Evolutionary conservation across 1,140 invertebrate species (phyloP).

Genomic region (Ceratosolen solmsi): DNA sequence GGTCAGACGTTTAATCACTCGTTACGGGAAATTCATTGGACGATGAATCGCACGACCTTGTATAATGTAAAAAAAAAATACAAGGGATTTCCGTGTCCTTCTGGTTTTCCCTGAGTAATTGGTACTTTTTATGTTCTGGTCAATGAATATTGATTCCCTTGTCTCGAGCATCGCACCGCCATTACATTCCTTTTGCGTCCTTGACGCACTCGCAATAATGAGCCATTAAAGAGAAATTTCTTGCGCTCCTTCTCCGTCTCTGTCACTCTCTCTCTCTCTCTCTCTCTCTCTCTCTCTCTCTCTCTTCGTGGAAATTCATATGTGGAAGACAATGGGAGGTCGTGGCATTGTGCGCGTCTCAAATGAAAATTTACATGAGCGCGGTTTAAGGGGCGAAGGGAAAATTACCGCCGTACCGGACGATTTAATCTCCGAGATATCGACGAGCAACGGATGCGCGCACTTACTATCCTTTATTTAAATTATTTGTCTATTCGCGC

Average conservation of each 20-base stretch:
- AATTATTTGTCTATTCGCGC: background rate
- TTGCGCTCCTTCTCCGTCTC: too few relatives aligned
- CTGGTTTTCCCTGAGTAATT: too few relatives aligned
- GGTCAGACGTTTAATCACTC: background rate
- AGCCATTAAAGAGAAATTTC: background rate
- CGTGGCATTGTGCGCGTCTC: background rate
- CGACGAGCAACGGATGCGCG: background rate
- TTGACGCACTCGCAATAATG: too few relatives aligned
- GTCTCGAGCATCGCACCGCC: background rate
- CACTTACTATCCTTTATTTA: background rate
- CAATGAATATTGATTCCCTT: background rate
- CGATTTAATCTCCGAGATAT: background rate
- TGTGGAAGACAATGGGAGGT: conserved; percentile 1
- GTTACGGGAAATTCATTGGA: background rate
- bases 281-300: too few relatives aligned
- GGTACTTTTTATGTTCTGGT: too few relatives aligned
- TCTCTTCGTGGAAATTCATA: background rate
- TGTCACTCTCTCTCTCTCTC: background rate
- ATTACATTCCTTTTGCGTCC: background rate
- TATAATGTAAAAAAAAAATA: too few relatives aligned
- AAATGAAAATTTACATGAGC: background rate
- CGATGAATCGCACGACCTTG: background rate
- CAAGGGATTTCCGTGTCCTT: too few relatives aligned
- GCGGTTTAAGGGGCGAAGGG: background rate
- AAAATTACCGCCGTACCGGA: background rate